Evolutionary conservation across 53 echinoderm and acorn worm genomes (phyloP), one percentile per base, ranked within the genome.

Genomic region (Echinometra lucunter): DNA sequence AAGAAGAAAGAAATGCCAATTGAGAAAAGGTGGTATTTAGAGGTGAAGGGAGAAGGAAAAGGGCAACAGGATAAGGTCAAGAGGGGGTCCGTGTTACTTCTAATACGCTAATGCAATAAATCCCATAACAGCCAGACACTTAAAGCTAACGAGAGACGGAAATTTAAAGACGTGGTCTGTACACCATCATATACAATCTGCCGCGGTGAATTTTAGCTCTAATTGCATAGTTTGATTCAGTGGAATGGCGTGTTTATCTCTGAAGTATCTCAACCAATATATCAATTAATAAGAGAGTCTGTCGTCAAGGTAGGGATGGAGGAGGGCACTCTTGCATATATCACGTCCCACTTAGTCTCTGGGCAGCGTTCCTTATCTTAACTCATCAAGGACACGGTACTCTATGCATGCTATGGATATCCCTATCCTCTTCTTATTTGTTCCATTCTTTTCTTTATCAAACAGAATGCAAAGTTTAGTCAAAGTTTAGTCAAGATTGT

Each of bases 61-160:
- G 44, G 81, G 44, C 44, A 81, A 19, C 0, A 3, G 3, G 81
- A 81, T 42, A 40, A n/a, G 85, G 85, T 49, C 27, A 11, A 49
- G 53, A 9, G 28, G 49, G 6, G 85, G n/a, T 15, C 49, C 45
- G 49, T 85, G 85, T 85, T 85, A 49, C 10, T 85, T 25, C 45
- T 85, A 49, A 85, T 85, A 85, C 45, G 49, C 49, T 45, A 49
- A 45, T 49, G 85, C 85, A 85, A 85, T 85, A 85, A 85, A 85
- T 85, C 21, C 45, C 11, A 25, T 2, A 45, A 49, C 49, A 85
- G 11, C 10, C 49, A 85, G 78, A 85, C 45, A 85, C 47, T 47
- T 47, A 47, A 85, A n/a, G 11, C 28, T 85, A 85, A 85, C 45
- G 27, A 85, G 85, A 85, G 49, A 8, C 85, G 85, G 85, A 85